Percentiles rank a stretch among this genome's conserved stretches.
Evolutionary conservation across 2,797 vertebrate species (phyloP).

Genomic region (Apodemus agrarius): DNA sequence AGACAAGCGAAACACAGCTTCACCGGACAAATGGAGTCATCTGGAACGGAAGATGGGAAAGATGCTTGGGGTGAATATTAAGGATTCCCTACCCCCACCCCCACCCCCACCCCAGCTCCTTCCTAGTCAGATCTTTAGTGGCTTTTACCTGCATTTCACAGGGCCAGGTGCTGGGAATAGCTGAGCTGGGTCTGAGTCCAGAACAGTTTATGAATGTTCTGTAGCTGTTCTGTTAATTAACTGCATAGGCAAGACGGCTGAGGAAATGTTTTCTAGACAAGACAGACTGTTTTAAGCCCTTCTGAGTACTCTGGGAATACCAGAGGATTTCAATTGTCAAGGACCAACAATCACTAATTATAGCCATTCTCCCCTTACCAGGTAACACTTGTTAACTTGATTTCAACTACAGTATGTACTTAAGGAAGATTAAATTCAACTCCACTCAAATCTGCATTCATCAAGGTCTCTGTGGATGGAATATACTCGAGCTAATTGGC

Average conservation of each 20-base stretch:
- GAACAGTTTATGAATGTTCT: background rate
- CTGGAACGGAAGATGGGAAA: background rate
- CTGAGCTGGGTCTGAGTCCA: background rate
- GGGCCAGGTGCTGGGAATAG: background rate
- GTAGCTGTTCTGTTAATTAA: constrained; percentile 73
- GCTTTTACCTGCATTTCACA: background rate
- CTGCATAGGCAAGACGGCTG: constrained; percentile 52
- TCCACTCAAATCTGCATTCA: constrained; percentile 45
- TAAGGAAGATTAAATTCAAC: constrained; percentile 60
- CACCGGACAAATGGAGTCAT: background rate
- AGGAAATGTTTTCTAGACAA: constrained; percentile 65
- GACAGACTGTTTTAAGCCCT: constrained; percentile 64
- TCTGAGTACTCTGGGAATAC: constrained; percentile 61
- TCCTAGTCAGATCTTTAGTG: background rate
- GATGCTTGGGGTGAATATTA: fast-evolving
- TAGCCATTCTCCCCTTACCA: constrained; percentile 56
- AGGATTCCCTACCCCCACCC: background rate
- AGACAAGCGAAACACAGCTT: background rate
- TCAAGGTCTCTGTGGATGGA: background rate
- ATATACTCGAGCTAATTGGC: background rate
- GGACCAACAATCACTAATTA: constrained; percentile 72
- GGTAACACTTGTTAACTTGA: constrained; percentile 59
- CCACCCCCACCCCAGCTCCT: background rate
- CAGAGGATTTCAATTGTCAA: constrained; percentile 58
- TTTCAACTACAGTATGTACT: constrained; percentile 27